Evolutionary conservation across 2,113 vertebrate genomes (phyloP), one percentile per base, ranked within the genome.

Genomic region (Motacilla alba): DNA sequence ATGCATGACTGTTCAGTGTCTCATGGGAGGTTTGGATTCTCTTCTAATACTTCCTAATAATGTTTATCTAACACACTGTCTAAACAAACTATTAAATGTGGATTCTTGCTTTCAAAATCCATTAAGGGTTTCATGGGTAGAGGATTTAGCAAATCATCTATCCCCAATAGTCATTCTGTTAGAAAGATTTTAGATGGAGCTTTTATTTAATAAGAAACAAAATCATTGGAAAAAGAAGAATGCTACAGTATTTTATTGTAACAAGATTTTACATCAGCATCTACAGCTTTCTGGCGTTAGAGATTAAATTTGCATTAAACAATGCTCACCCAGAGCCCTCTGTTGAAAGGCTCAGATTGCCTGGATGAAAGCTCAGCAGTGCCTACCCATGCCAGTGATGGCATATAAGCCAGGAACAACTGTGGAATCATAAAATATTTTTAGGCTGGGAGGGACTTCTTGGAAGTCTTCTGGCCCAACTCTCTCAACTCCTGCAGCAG

Each of bases 1-100:
- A 82, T 86, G 39, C 60, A 27, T 74, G 67, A 66, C 78, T 62
- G 33, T 69, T 90, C 52, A 52, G 44, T 47, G 58, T 89, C 93
- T 94, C 76, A 6, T 72, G 93, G 88, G 94, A 86, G 72, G 49
- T 74, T 67, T 81, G 64, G 75, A 93, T 90, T 90, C 52, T 70
- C 55, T 83, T 86, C 50, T 96, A 94, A 92, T 93, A 56, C 63
- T 67, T 91, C 39, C 43, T 93, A 80, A 74, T 94, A 78, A 47
- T 81, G 85, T 82, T 95, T 74, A 74, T 80, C 74, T 90, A 94
- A 91, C 58, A 66, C 53, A 55, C 35, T 77, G 78, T 80, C 87
- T 94, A 85, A 95, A 90, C 93, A 94, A 91, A 82, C 82, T 80
- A 80, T 85, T 95, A 93, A 90, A 77, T 63, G 46, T 55, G 83